These are phyloP conservation scores for Xenopus borealis DNA, from an alignment of 2,113 vertebrate species.

Conservation along the genomic window DNA sequence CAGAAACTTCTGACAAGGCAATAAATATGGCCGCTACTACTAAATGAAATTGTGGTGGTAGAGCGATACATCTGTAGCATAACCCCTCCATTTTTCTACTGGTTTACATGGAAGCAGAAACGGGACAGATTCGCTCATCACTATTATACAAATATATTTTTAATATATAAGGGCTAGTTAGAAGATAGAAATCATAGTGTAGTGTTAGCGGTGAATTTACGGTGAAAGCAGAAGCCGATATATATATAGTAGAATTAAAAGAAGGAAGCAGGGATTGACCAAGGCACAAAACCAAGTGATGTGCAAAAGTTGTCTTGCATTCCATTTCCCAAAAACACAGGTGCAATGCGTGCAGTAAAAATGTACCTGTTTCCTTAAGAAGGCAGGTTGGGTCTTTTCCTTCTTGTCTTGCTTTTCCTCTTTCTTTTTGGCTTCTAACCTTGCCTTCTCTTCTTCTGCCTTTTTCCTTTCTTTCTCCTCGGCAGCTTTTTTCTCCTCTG, in stretches of 20 bases:
- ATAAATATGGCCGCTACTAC: too few species aligned
- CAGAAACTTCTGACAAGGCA: too few species aligned
- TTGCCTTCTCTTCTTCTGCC: slow-evolving; percentile 45
- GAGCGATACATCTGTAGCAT: too few species aligned
- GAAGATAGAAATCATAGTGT: neutral
- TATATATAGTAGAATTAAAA: neutral
- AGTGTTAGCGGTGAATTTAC: neutral
- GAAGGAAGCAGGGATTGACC: neutral
- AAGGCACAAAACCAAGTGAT: slow-evolving; percentile 1
- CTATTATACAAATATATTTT: too few species aligned
- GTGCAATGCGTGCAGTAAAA: slow-evolving; percentile 60
- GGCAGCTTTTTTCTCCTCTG: slow-evolving; percentile 46
- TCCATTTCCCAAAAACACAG: slow-evolving; percentile 68
- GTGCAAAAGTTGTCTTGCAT: slow-evolving; percentile 53
- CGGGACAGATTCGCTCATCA: too few species aligned
- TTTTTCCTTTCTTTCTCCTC: slow-evolving; percentile 52
- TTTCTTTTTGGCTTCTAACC: slow-evolving; percentile 61
- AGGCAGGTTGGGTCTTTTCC: slow-evolving; percentile 60
- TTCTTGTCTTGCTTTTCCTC: slow-evolving; percentile 71
- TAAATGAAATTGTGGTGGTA: too few species aligned
- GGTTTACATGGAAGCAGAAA: too few species aligned
- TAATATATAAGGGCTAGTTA: too few species aligned
- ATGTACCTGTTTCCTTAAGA: slow-evolving; percentile 69
- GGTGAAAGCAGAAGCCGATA: neutral
- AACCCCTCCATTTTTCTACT: too few species aligned